Percentiles rank a stretch among this genome's conserved stretches.
These are phyloP conservation scores for Sicus ferrugineus DNA, from an alignment of 2,888 invertebrate species.

Conservation along the genomic window DNA sequence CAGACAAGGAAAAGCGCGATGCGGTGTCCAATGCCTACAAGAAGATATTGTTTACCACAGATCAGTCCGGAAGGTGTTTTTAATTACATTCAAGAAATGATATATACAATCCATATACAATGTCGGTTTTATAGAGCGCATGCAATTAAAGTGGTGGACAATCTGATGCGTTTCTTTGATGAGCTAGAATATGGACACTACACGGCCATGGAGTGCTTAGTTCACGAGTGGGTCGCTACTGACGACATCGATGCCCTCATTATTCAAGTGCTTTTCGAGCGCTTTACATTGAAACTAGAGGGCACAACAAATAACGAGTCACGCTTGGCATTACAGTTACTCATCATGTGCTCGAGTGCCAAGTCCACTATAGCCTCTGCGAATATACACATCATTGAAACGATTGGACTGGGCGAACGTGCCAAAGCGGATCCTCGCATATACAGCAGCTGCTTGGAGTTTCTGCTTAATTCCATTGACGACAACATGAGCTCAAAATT, in stretches of 20 bases:
- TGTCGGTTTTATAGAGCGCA: slow-evolving; percentile 62
- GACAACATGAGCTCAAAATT: slow-evolving; percentile 55
- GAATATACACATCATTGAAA: slow-evolving; percentile 78
- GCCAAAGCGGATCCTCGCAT: slow-evolving; percentile 59
- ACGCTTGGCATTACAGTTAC: slow-evolving; percentile 75
- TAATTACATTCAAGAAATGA: neutral
- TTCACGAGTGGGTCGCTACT: slow-evolving; percentile 70
- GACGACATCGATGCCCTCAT: slow-evolving; percentile 69
- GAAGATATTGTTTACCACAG: slow-evolving; percentile 62
- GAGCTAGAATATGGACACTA: slow-evolving; percentile 70
- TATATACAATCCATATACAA: neutral
- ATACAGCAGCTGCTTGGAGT: slow-evolving; percentile 56
- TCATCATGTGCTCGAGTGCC: slow-evolving; percentile 78
- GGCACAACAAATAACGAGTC: slow-evolving; percentile 76
- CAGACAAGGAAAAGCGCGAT: slow-evolving; percentile 78
- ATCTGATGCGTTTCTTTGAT: slow-evolving; percentile 68
- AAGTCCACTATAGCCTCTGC: slow-evolving; percentile 71
- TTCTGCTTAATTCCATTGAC: slow-evolving; percentile 59
- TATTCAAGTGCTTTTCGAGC: slow-evolving; percentile 83
- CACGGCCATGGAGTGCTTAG: slow-evolving; percentile 70
- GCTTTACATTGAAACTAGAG: slow-evolving; percentile 77
- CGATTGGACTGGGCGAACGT: slow-evolving; percentile 72
- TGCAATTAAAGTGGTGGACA: slow-evolving; percentile 68
- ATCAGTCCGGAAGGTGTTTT: slow-evolving; percentile 54
- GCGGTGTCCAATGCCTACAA: slow-evolving; percentile 82